Conservation (phyloP, 2,888 invertebrate genomes). For the Calameuta filiformis region DNA sequence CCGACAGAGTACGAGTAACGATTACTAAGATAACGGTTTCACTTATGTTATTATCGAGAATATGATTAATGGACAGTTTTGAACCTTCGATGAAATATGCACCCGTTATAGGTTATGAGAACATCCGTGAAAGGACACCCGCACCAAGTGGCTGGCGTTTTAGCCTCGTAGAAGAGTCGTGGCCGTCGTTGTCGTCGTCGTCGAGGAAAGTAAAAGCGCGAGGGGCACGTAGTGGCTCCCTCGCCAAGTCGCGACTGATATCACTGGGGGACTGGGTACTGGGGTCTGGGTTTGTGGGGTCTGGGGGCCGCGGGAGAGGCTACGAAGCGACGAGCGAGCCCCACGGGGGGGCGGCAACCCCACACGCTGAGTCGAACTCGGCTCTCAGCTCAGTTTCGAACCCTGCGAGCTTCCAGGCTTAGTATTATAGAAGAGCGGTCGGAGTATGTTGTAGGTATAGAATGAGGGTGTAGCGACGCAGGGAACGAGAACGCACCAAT, state of each 20-base stretch:
- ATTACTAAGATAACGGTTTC: not conserved
- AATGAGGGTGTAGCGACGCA: not conserved
- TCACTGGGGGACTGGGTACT: slow-evolving; percentile 53
- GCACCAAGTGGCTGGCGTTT: not conserved
- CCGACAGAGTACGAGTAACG: not conserved
- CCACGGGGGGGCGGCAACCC: slow-evolving; percentile 59
- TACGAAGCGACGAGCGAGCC: slow-evolving; percentile 47
- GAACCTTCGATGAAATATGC: not conserved
- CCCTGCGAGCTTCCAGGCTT: slow-evolving; percentile 18
- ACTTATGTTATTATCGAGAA: not conserved
- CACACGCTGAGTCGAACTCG: slow-evolving; percentile 39
- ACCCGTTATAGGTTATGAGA: not conserved
- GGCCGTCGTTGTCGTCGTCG: not conserved
- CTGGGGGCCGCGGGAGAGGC: slow-evolving; percentile 49
- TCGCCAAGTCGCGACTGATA: slow-evolving; percentile 62
- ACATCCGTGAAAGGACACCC: not conserved
- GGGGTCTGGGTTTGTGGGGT: slow-evolving; percentile 32
- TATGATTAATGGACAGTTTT: not conserved
- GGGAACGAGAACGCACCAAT: slow-evolving; percentile 3
- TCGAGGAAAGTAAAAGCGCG: slow-evolving; percentile 19
- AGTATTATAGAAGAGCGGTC: not conserved
- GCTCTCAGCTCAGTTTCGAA: slow-evolving; percentile 6
- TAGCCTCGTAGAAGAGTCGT: not conserved
- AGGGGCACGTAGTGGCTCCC: slow-evolving; percentile 55
- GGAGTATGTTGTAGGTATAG: not conserved